Evolutionary conservation across 2,888 invertebrate species (phyloP), one percentile per base, ranked within the genome.

Genomic region (Tillus elongatus): DNA sequence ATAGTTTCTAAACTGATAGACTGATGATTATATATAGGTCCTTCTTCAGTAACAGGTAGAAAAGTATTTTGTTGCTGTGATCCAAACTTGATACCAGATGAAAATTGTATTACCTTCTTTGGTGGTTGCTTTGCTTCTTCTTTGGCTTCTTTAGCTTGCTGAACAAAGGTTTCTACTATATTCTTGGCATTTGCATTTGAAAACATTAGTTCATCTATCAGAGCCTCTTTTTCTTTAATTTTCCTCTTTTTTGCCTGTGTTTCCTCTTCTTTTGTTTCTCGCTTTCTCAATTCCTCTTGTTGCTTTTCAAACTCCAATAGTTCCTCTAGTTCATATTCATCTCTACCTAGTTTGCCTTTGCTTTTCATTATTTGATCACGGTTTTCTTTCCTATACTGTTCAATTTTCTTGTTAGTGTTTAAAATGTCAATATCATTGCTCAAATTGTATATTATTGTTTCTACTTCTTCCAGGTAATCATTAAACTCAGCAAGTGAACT

Each of bases 391-490:
- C 90, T 91, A 58, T 90, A 93, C 51, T 84, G 83, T 58, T 92
- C 92, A 47, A 93, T 90, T 54, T 73, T 81, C 60, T 86, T 88
- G 64, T 89, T 91, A 0, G 92, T 95, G 46, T 81, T 81, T 26
- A 89, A 75, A 30, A 90, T 71, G 63, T 96, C 91, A 41, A 91
- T 82, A 59, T 91, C 85, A 69, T 92, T 87, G 2, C 80, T 77
- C 51, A 97, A 69, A 70, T 95, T 95, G 63, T 77, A 93, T 40
- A 97, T 81, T 49, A 95, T 86, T 1, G 77, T 79, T 66, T 96
- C 97, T 28, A 96, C 78, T 67, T 90, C 87, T 67, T 98, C 98
- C 50, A 98, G 72, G 63, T 98, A 99, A 65, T 96, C 88, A 66
- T 98, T 96, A 64, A 83, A 98, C 40, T 91, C 93, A 26, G 77